phyloP scores from a whole-genome alignment of 2,113 vertebrate genomes.

The Ivindomyrus marchei region DNA sequence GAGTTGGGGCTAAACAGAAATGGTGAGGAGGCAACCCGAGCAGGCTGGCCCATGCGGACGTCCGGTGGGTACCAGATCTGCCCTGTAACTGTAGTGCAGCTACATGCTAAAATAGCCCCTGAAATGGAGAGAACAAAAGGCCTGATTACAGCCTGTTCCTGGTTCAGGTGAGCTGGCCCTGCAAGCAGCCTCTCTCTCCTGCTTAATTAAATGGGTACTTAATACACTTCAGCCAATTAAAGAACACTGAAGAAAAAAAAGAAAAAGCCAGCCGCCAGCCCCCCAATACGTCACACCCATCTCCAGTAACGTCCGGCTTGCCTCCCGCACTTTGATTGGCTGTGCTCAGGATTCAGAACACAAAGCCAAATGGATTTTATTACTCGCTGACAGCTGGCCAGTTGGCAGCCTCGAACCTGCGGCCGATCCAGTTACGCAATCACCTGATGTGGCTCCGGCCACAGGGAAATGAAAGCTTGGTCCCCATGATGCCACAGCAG shows the following conservation, averaged over 20 bases:
- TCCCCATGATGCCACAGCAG: not conserved
- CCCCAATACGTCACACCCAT: not conserved
- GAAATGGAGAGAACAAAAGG: not conserved
- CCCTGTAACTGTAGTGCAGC: not conserved
- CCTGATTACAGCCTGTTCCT: not conserved
- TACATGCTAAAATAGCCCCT: not conserved
- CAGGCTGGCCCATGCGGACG: not conserved
- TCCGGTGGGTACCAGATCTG: not conserved
- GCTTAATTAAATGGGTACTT: slow-evolving; percentile 14
- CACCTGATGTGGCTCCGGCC: not conserved
- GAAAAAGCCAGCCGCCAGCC: not conserved
- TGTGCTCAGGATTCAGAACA: not conserved
- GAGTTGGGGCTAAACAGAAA: not conserved
- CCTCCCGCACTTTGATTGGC: not conserved
- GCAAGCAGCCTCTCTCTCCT: not conserved
- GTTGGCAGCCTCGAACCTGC: not conserved
- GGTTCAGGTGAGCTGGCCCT: not conserved
- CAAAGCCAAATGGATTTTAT: not conserved
- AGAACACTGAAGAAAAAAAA: not conserved
- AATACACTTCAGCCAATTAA: slow-evolving; percentile 7
- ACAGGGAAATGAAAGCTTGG: not conserved
- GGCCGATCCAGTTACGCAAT: not conserved
- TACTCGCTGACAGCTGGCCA: not conserved
- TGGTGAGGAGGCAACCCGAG: not conserved
- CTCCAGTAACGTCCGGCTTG: not conserved